phyloP scores from a whole-genome alignment of 1,140 invertebrate genomes.

The Drosophila quadrilineata region DNA sequence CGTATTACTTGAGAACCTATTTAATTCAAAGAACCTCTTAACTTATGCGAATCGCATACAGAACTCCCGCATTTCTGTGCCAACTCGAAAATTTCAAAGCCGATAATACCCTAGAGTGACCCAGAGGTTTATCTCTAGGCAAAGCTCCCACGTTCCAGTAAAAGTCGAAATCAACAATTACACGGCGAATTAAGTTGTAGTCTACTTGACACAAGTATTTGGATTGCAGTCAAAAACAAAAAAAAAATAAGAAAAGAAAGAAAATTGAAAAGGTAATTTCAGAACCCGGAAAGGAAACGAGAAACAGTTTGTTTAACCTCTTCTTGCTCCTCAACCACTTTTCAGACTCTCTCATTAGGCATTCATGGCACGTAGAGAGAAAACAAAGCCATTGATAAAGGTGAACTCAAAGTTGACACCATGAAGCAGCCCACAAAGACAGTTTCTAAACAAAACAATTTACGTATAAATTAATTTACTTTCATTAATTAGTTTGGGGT shows the following conservation, averaged over 20 bases:
- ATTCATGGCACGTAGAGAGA: conserved; percentile 52
- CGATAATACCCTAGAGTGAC: conserved; percentile 14
- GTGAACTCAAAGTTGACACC: conserved; percentile 10
- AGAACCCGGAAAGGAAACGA: conserved; percentile 10
- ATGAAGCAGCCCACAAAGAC: conserved; percentile 18
- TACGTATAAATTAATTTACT: conserved; percentile 75
- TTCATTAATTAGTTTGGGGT: conserved; percentile 68
- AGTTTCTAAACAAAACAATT: conserved; percentile 68
- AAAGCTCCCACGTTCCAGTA: conserved; percentile 70
- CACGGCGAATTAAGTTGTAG: conserved; percentile 53
- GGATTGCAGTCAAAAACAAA: too few relatives aligned
- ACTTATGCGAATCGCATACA: not conserved
- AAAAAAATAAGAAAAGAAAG: too few relatives aligned
- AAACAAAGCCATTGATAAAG: conserved; percentile 59
- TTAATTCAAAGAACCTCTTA: not conserved
- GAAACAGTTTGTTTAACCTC: conserved; percentile 20
- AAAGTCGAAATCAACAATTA: conserved; percentile 63
- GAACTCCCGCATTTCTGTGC: not conserved
- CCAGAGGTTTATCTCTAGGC: conserved; percentile 26
- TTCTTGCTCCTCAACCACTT: not conserved
- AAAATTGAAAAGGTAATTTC: conserved; percentile 8
- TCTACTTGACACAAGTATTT: too few relatives aligned
- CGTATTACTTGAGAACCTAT: not conserved
- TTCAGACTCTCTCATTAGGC: conserved; percentile 46
- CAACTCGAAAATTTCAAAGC: conserved; percentile 5